Evolutionary conservation across 2,888 invertebrate species (phyloP).

Genomic region (Eupithecia tripunctaria): DNA sequence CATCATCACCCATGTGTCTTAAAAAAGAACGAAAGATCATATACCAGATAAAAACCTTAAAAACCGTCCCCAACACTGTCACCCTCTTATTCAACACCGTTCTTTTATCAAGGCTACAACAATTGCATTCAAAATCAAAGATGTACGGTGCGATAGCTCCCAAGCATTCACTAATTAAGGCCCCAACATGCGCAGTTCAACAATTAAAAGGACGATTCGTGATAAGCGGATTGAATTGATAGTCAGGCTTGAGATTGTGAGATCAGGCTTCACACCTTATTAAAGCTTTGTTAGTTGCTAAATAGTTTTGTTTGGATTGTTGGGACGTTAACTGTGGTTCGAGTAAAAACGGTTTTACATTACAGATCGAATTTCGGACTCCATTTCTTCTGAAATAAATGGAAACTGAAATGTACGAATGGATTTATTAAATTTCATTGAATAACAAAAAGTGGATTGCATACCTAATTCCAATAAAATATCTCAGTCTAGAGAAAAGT

Average conservation of each 20-base stretch:
- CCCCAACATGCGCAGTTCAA: slow-evolving; percentile 74
- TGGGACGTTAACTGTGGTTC: background rate
- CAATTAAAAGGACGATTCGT: slow-evolving; percentile 80
- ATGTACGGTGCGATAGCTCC: slow-evolving; percentile 71
- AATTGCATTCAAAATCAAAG: slow-evolving; percentile 84
- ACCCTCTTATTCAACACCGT: slow-evolving; percentile 53
- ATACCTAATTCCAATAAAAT: background rate
- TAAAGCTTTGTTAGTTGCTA: slow-evolving; percentile 52
- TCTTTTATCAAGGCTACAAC: slow-evolving; percentile 78
- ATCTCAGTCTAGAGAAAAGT: background rate
- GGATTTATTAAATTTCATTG: background rate
- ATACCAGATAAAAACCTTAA: slow-evolving; percentile 14
- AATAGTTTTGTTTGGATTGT: background rate
- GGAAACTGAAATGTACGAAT: background rate
- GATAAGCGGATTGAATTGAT: slow-evolving; percentile 76
- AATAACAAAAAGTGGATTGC: background rate
- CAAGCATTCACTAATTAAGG: slow-evolving; percentile 82
- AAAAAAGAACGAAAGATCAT: background rate
- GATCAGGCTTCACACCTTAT: slow-evolving; percentile 77
- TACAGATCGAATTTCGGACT: background rate
- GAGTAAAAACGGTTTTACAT: background rate
- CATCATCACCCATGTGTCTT: background rate
- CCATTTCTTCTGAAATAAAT: background rate
- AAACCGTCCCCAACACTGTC: slow-evolving; percentile 40
- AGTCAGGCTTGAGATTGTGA: slow-evolving; percentile 68